Conservation (phyloP, 2,888 invertebrate species). For the Escarpia spicata region DNA sequence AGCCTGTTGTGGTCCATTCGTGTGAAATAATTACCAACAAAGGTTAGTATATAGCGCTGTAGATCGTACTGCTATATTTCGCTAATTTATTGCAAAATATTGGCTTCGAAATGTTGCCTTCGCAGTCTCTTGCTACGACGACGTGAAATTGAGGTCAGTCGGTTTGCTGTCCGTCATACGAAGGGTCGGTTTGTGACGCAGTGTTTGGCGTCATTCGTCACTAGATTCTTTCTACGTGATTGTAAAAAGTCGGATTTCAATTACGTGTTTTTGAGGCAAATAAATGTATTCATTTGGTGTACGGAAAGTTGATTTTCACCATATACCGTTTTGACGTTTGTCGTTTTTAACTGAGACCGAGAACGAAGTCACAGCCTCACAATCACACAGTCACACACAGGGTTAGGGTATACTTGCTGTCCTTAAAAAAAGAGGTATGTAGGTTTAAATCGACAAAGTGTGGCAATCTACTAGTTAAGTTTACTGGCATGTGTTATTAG, state of each 20-base stretch:
- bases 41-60: not conserved
- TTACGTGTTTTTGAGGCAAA: not conserved
- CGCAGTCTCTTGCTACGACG: not conserved
- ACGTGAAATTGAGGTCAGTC: not conserved
- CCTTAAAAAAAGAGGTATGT: too few species aligned
- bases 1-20: not conserved
- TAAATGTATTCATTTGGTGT: not conserved
- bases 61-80: not conserved
- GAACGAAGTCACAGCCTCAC: too few species aligned
- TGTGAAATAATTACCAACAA: not conserved
- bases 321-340: not conserved
- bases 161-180: conserved; percentile 3
- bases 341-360: not conserved
- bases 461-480: too few species aligned
- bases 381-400: too few species aligned
- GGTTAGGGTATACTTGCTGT: too few species aligned
- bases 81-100: conserved; percentile 5
- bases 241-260: not conserved
- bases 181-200: conserved; percentile 12
- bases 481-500: too few species aligned
- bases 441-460: too few species aligned
- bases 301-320: not conserved
- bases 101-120: not conserved
- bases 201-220: not conserved
- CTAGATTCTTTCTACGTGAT: not conserved